Evolutionary conservation across 2,797 vertebrate genomes (phyloP).

Genomic region (Xenops minutus): DNA sequence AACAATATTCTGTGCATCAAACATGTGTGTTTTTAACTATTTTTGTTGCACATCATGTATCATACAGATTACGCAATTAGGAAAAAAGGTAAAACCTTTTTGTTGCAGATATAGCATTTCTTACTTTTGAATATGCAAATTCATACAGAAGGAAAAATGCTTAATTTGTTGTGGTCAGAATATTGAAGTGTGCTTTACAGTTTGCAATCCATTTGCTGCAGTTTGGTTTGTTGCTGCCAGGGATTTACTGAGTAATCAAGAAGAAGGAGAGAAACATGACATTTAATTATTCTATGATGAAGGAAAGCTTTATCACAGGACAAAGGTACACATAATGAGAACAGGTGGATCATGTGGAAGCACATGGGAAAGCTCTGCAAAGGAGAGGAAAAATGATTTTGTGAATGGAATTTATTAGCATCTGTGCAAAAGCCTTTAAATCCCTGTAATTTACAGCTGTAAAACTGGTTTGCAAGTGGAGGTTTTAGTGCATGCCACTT

Average conservation of each 20-base stretch:
- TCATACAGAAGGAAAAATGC: neutral
- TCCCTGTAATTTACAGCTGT: constrained; percentile 50
- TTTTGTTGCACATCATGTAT: neutral
- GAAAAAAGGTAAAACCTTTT: neutral
- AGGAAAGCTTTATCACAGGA: constrained; percentile 18
- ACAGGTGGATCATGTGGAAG: constrained; percentile 17
- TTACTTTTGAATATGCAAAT: neutral
- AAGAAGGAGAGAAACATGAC: constrained; percentile 15
- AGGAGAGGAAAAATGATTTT: neutral
- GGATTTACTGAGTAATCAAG: constrained; percentile 40
- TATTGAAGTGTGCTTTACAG: neutral
- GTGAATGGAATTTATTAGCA: constrained; percentile 58
- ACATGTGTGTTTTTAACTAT: neutral
- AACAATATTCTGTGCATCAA: neutral
- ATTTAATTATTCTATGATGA: constrained; percentile 20
- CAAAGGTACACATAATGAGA: constrained; percentile 10
- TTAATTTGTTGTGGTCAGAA: neutral
- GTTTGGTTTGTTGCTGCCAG: constrained; percentile 9
- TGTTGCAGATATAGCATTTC: neutral
- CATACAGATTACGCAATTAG: neutral
- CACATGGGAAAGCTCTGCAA: neutral
- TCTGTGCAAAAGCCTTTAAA: constrained; percentile 55
- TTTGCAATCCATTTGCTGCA: neutral
- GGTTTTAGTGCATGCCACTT: constrained; percentile 3
- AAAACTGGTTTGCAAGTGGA: constrained; percentile 53